Percentiles rank a stretch among this genome's conserved stretches.
Conservation (phyloP, 1,140 invertebrate genomes). For the Trichonephila inaurata region DNA sequence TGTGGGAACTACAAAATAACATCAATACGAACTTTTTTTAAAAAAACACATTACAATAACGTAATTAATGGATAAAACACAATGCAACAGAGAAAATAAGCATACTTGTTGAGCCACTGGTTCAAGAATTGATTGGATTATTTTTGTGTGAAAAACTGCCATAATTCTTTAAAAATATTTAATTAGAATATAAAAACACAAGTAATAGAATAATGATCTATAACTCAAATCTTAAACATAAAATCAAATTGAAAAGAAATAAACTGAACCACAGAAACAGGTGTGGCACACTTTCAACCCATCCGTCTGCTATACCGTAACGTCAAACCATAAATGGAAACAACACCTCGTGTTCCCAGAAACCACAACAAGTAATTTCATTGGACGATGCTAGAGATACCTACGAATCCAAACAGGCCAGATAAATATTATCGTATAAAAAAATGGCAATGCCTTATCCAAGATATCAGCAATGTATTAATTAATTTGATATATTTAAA, state of each 20-base stretch:
- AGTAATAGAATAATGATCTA: neutral
- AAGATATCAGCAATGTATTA: no score
- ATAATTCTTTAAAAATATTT: slow-evolving; percentile 84
- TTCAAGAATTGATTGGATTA: slow-evolving; percentile 99
- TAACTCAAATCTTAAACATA: neutral
- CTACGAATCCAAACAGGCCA: slow-evolving; percentile 31
- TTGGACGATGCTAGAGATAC: slow-evolving; percentile 34
- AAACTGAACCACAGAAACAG: slow-evolving; percentile 58
- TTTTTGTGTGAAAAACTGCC: slow-evolving; percentile 99
- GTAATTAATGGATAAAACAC: no score
- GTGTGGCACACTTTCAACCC: slow-evolving; percentile 66
- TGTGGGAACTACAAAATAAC: no score
- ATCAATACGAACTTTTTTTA: no score
- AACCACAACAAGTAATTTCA: slow-evolving; percentile 70
- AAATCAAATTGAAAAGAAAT: slow-evolving; percentile 57
- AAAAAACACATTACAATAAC: no score
- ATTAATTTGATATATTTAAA: no score
- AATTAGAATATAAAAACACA: neutral
- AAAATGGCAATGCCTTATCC: no score
- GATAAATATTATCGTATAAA: slow-evolving; percentile 5
- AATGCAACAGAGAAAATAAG: slow-evolving; percentile 40
- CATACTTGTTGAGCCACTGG: slow-evolving; percentile 99
- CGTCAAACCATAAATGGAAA: slow-evolving; percentile 76
- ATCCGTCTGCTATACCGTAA: slow-evolving; percentile 37
- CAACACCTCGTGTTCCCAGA: slow-evolving; percentile 72